Evolutionary conservation across 2,888 invertebrate genomes (phyloP), one percentile per base, ranked within the genome.

Genomic region (Cancer borealis): DNA sequence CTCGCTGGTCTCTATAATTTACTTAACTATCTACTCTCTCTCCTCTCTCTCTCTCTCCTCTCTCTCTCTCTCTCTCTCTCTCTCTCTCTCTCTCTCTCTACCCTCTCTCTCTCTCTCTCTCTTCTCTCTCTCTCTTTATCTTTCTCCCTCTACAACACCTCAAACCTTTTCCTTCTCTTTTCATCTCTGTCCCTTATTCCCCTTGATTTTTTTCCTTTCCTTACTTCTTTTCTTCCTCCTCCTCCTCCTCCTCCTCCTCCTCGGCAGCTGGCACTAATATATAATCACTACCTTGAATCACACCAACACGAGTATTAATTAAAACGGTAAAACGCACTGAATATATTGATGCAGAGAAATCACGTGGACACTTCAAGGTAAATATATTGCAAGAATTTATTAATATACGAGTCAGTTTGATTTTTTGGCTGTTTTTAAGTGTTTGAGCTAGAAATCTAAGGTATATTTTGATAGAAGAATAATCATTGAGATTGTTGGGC

Each of bases 41-140:
- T 66, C 66, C 66, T 66, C 66, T 66, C 66, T 66, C 66, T 66
- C 66, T 66, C 66, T 66, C 66, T n/a, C n/a, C 21, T 66, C 66
- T 66, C 66, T 66, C 10, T 66, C 21, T 66, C 3, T 66, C 66
- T 66, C 21, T 5, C 66, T 17, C 66, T 21, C 66, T 21, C 14
- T 66, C 3, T 66, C 66, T 66, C 66, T 66, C 66, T 66, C 66
- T 0, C 66, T 66, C 21, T 8, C 21, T 21, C 17, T 17, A 14
- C 17, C 17, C 60, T 60, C 60, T 14, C 60, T 60, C 60, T 60
- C 17, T 60, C 6, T 60, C 60, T 17, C 17, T 17, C 3, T 3
- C 17, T 17, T 14, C 60, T 60, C 73, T 26, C 26, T 26, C 10
- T 12, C 5, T 26, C 5, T 30, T 26, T 30, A 6, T 30, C 26